Percentiles rank a stretch among this genome's conserved stretches.
These are phyloP conservation scores for Ormyrus labotus DNA, from an alignment of 2,888 invertebrate species.

Conservation along the genomic window DNA sequence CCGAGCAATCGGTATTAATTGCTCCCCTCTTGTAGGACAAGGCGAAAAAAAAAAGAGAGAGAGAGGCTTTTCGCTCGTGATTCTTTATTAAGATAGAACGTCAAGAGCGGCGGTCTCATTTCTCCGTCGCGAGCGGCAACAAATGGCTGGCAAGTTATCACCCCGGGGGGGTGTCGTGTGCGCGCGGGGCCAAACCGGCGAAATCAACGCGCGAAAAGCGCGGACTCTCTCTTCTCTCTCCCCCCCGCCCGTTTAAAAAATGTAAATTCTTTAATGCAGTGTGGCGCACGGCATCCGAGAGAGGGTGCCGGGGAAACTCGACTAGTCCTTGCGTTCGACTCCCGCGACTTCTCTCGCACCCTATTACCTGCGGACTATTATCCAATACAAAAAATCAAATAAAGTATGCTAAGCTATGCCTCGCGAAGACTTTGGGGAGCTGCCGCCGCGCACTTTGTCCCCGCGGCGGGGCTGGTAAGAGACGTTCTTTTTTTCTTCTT, in stretches of 20 bases:
- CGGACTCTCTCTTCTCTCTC: conserved; percentile 59
- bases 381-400: conserved; percentile 76
- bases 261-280: conserved; percentile 76
- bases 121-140: conserved; percentile 66
- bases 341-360: conserved; percentile 61
- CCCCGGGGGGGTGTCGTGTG: conserved; percentile 59
- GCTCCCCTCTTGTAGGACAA: conserved; percentile 55
- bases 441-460: background rate
- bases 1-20: conserved; percentile 68
- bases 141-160: conserved; percentile 76
- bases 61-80: conserved; percentile 65
- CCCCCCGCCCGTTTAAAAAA: conserved; percentile 72
- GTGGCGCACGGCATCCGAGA: conserved; percentile 55
- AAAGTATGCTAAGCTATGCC: conserved; percentile 75
- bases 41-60: conserved; percentile 46
- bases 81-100: conserved; percentile 73
- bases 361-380: conserved; percentile 75
- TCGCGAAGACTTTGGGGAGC: conserved; percentile 66
- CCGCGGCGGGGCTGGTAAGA: background rate
- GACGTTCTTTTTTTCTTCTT: conserved; percentile 24
- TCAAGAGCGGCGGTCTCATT: conserved; percentile 69
- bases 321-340: conserved; percentile 52
- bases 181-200: background rate
- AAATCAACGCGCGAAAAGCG: conserved; percentile 28
- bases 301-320: conserved; percentile 30